phyloP scores from a whole-genome alignment of 2,888 invertebrate genomes.

The Operophtera brumata region DNA sequence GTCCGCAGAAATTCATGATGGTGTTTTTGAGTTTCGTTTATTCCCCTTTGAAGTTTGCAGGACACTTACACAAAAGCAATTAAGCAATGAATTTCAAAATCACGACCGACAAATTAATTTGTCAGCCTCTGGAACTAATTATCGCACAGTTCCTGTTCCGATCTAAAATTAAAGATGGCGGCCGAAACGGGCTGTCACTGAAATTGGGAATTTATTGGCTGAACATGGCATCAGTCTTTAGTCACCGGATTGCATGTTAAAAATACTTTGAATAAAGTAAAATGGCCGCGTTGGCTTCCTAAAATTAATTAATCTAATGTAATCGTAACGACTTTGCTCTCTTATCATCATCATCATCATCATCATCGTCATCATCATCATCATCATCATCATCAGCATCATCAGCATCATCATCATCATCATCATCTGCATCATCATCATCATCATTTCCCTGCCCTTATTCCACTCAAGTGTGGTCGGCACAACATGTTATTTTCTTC shows the following conservation, averaged over 20 bases:
- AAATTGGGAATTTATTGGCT: constrained; percentile 29
- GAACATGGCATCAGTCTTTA: constrained; percentile 22
- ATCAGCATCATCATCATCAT: too few species aligned
- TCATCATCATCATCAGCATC: too few species aligned
- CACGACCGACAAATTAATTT: constrained; percentile 34
- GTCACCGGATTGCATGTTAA: not conserved
- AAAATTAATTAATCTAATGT: too few species aligned
- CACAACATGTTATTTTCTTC: too few species aligned
- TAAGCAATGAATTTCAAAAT: constrained; percentile 35
- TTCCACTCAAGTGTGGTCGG: too few species aligned
- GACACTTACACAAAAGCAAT: constrained; percentile 31
- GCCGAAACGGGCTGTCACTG: constrained; percentile 24
- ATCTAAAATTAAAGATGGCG: constrained; percentile 40
- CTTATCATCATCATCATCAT: too few species aligned
- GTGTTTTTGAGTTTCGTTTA: constrained; percentile 6
- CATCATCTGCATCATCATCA: too few species aligned
- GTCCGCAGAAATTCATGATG: too few species aligned
- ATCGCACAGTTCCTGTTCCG: constrained; percentile 40
- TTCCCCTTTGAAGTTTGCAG: constrained; percentile 14
- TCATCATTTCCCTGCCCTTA: too few species aligned
- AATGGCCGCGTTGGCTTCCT: too few species aligned
- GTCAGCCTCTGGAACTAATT: constrained; percentile 44
- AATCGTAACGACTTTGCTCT: too few species aligned
- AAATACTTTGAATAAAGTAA: not conserved
- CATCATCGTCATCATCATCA: too few species aligned